Base-by-base conservation (phyloP, 2,113 vertebrate species). In the Bucco capensis region DNA sequence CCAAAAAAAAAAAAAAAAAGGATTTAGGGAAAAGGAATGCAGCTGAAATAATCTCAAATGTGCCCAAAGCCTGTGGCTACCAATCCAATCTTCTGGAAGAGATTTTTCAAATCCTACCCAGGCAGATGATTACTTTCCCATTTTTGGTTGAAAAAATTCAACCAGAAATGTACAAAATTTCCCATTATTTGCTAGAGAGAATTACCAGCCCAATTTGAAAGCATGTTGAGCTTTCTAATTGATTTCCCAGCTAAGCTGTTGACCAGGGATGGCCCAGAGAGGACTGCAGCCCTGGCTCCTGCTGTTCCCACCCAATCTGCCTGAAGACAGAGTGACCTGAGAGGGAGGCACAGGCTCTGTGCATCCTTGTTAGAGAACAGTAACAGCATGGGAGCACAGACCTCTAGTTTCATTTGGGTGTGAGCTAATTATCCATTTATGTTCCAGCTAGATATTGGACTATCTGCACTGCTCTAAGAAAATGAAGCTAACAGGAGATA, bases 181-280 rank as follows among this genome's bases (percentile, higher is more conserved):
- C 57, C 54, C 31, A 6, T 33, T 88, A 51, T 69, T 51, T 51
- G 12, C n/a, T 51, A 33, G 30, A 23, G 62, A 51, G 79, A 83
- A 88, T 38, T 57, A 69, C 76, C 83, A 83, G 71, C 62, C 83
- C 83, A 64, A 49, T 31, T 44, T 42, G 57, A 58, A 65, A 66
- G 71, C 75, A 38, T 12, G 64, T 46, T 28, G 64, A 61, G 69
- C 33, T 90, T 80, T 62, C 75, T 18, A 69, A 92, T 69, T 83
- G 94, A 90, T 92, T 86, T 88, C 56, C 69, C 60, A 83, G 76
- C 60, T 31, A 80, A 93, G 86, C 71, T 72, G 83, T 46, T 92
- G 94, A 79, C 50, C 82, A 46, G 60, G 46, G 60, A 40, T 46
- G 67, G 89, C 81, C 87, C 42, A 61, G 50, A 1, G 9, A 82